A percentile compares a stretch with the other conserved stretches of the same genome.
These are phyloP conservation scores for Drosophila tsacasi DNA, from an alignment of 1,140 invertebrate species.

Conservation along the genomic window DNA sequence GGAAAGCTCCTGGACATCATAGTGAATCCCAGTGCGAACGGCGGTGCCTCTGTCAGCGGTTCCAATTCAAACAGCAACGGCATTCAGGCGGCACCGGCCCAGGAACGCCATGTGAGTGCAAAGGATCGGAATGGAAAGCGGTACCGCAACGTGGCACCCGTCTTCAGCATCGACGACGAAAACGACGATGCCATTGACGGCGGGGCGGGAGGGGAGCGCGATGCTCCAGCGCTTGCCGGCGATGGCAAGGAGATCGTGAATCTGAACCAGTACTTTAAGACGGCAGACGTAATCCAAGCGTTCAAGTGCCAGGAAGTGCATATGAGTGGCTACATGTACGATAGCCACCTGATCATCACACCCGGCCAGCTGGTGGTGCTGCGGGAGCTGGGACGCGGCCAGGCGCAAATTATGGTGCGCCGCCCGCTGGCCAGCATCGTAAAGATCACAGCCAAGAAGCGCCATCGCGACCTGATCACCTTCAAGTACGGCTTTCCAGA, in stretches of 20 bases:
- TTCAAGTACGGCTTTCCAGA: conserved; percentile 89
- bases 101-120: conserved; percentile 91
- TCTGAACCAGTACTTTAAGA: conserved; percentile 91
- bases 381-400: conserved; percentile 91
- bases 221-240: conserved; percentile 73
- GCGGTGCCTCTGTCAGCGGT: conserved; percentile 24
- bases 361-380: conserved; percentile 94
- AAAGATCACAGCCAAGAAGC: conserved; percentile 98
- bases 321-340: conserved; percentile 93
- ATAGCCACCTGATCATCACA: conserved; percentile 95
- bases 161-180: conserved; percentile 98
- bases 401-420: conserved; percentile 93
- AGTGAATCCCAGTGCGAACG: conserved; percentile 90
- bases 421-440: conserved; percentile 95
- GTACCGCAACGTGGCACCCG: conserved; percentile 95
- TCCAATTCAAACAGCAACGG: conserved; percentile 42
- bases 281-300: conserved; percentile 92
- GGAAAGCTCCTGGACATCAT: conserved; percentile 98
- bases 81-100: conserved; percentile 78
- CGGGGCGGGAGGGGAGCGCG: conserved; percentile 16
- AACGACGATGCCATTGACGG: conserved; percentile 88
- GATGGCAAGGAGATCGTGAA: conserved; percentile 90
- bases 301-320: conserved; percentile 97
- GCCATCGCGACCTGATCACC: conserved; percentile 96
- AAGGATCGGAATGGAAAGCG: conserved; percentile 93